These are phyloP conservation scores for Rhinogobio ventralis DNA, from an alignment of 2,797 vertebrate genomes.

Conservation along the genomic window DNA sequence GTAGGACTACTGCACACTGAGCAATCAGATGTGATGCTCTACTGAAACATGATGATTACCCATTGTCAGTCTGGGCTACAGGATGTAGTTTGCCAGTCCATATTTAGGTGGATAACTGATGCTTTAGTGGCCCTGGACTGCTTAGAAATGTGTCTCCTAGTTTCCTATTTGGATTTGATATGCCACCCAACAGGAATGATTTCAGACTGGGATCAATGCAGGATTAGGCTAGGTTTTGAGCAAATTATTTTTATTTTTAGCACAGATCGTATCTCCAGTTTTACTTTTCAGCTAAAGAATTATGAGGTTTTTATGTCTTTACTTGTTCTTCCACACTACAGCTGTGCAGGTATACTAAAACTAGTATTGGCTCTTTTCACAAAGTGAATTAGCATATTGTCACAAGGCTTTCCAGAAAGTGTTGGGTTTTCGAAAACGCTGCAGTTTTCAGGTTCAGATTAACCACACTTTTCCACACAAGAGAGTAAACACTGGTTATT, in stretches of 20 bases:
- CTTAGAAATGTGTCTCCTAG: background rate
- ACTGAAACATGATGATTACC: conserved; percentile 54
- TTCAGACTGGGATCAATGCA: conserved; percentile 4
- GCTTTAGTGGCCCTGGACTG: conserved; percentile 5
- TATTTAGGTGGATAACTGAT: conserved; percentile 30
- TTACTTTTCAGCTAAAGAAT: background rate
- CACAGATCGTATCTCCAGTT: background rate
- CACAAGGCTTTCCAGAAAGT: background rate
- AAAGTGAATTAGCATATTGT: conserved; percentile 2
- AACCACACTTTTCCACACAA: conserved; percentile 16
- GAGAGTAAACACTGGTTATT: background rate
- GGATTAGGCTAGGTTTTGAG: background rate
- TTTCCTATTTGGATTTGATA: conserved; percentile 22
- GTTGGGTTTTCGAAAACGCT: background rate
- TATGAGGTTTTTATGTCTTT: background rate
- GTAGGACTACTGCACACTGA: conserved; percentile 19
- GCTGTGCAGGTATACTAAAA: conserved; percentile 25
- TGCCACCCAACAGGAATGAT: background rate
- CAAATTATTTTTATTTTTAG: conserved; percentile 5
- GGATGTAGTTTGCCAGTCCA: conserved; percentile 32
- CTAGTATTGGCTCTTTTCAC: conserved; percentile 7
- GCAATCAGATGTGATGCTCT: conserved; percentile 56
- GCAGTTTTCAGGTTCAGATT: conserved; percentile 15
- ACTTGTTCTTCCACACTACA: background rate
- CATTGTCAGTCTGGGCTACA: conserved; percentile 41